phyloP scores from a whole-genome alignment of 2,113 vertebrate species.

The Sitta europaea region DNA sequence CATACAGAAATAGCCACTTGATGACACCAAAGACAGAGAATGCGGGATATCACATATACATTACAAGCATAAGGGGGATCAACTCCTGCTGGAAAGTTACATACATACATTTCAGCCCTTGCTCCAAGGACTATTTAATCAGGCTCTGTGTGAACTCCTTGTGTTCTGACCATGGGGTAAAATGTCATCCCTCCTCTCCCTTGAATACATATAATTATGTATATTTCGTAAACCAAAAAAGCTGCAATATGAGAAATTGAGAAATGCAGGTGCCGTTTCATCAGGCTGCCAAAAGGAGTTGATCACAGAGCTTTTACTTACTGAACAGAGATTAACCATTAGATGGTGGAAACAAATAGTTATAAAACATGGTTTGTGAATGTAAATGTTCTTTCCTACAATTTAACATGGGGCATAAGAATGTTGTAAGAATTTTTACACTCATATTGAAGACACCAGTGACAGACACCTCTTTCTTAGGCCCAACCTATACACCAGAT shows the following conservation, averaged over 20 bases:
- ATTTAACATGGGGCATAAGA: not conserved
- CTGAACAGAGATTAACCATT: not conserved
- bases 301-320: not conserved
- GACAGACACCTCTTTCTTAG: not conserved
- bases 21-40: not conserved
- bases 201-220: not conserved
- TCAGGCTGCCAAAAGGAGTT: not conserved
- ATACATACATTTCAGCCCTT: not conserved
- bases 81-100: not conserved
- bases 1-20: not conserved
- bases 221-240: not conserved
- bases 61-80: not conserved
- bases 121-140: not conserved
- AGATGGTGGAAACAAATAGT: not conserved
- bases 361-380: not conserved
- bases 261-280: not conserved
- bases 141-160: not conserved
- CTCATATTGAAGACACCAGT: not conserved
- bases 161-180: rapidly evolving
- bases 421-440: not conserved
- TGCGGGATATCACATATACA: not conserved
- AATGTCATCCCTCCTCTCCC: not conserved
- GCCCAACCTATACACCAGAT: not conserved
- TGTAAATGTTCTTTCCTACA: not conserved
- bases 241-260: not conserved